Conservation (phyloP, 2,113 vertebrate species). For the Sturnus vulgaris region DNA sequence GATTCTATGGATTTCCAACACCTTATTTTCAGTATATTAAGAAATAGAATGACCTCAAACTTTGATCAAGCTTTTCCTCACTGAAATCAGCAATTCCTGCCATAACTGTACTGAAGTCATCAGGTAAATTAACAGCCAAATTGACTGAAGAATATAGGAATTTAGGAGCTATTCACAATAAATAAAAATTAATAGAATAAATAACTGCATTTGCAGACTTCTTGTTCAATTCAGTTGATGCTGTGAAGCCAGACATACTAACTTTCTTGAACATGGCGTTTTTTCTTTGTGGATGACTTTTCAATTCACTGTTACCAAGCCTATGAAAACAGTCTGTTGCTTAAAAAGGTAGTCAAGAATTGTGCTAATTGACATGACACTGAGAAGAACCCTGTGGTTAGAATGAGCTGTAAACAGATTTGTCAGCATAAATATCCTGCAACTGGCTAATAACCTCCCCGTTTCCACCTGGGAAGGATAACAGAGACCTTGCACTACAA, state of each 20-base stretch:
- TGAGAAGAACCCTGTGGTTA: not conserved
- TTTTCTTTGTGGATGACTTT: not conserved
- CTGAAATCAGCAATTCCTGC: not conserved
- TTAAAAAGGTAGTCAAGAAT: not conserved
- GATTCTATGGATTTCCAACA: not conserved
- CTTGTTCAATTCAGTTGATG: not conserved
- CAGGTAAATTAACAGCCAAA: not conserved
- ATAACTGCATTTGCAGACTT: not conserved
- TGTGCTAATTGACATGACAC: not conserved
- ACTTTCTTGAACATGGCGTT: not conserved
- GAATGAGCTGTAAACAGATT: not conserved
- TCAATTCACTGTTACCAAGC: not conserved
- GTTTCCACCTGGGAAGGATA: not conserved
- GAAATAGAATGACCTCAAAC: not conserved
- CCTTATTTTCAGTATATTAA: not conserved
- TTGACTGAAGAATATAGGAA: not conserved
- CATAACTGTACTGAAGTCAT: not conserved
- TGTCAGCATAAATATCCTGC: not conserved
- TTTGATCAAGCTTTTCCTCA: not conserved
- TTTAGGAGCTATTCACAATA: not conserved
- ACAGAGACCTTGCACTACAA: not conserved
- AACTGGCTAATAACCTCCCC: not conserved
- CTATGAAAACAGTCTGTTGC: not conserved
- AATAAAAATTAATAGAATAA: not conserved
- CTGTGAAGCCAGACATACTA: not conserved